Evolutionary conservation across 2,797 vertebrate species (phyloP), one percentile per base, ranked within the genome.

Genomic region (Alca torda): DNA sequence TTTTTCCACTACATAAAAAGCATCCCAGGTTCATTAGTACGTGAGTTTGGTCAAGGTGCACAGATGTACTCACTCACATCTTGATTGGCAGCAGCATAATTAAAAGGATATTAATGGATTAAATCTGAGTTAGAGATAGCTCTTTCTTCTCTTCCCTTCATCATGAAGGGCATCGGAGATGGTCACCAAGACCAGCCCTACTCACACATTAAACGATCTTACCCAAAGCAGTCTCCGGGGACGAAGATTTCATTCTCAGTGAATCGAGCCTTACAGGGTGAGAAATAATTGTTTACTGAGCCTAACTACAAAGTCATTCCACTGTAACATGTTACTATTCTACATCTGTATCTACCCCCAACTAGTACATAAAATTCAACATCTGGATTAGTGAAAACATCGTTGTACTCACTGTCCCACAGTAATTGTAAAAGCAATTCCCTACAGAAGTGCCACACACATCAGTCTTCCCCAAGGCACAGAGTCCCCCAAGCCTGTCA

Each of bases 1-100:
- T 91, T 86, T 96, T 81, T 48, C 77, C 39, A 13, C 72, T 75
- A 53, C 57, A 25, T 68, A 17, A 73, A 92, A 90, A 57, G 31
- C 78, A 85, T n/a, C 26, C 12, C 45, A 73, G 63, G 68, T 92
- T 93, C 86, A 50, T 57, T 13, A 65, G 11, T 23, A 39, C 56
- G 48, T 37, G 50, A 26, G 20, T 9, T 12, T 35, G 81, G 64
- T 87, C 90, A 90, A 75, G 88, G 64, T 77, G 72, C 48, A 76
- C n/a, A 83, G 54, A 54, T 21, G 59, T 6, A 14, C 26, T 41
- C 69, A 5, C 33, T 68, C 41, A 46, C 26, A 70, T 17, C 30
- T 48, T 69, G 53, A 57, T 5, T 53, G 50, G 33, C 56, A 78
- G 57, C 68, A 83, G 64, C 21, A n/a, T 57, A 90, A 89, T 94